These are phyloP conservation scores for Garra rufa DNA, from an alignment of 2,113 vertebrate species.

Conservation along the genomic window DNA sequence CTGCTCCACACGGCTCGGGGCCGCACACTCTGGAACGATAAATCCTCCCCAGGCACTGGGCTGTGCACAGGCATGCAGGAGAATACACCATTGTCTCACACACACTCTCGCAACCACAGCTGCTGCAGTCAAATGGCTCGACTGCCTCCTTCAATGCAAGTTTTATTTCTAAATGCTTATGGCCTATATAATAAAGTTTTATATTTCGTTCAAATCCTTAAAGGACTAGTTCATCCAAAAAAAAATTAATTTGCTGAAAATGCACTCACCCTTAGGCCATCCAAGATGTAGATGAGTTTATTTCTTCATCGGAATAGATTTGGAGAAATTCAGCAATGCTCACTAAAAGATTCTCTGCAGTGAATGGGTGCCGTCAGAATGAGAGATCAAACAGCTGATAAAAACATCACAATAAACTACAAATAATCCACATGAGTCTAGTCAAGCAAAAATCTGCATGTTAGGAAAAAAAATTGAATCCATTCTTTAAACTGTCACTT, in stretches of 20 bases:
- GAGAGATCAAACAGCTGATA: too few species aligned
- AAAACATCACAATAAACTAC: too few species aligned
- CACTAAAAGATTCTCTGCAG: neutral
- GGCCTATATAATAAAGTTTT: neutral
- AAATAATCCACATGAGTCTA: too few species aligned
- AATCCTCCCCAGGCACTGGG: slow-evolving; percentile 33
- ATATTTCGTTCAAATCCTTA: neutral
- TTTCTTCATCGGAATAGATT: neutral
- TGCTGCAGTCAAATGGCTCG: slow-evolving; percentile 41
- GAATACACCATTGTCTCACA: slow-evolving; percentile 59
- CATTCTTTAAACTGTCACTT: too few species aligned
- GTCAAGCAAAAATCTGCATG: too few species aligned
- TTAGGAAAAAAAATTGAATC: too few species aligned
- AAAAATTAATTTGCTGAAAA: neutral
- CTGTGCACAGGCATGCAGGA: slow-evolving; percentile 55
- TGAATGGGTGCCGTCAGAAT: neutral
- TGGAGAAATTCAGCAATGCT: neutral
- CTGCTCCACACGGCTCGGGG: slow-evolving; percentile 50
- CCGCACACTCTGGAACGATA: slow-evolving; percentile 56
- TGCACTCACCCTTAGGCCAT: neutral
- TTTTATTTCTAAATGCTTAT: neutral
- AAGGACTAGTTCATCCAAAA: too few species aligned
- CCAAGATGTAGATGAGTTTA: neutral
- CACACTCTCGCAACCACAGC: slow-evolving; percentile 52
- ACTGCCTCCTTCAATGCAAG: slow-evolving; percentile 9